Evolutionary conservation across 2,113 vertebrate genomes (phyloP).

Genomic region (Calonectris borealis): DNA sequence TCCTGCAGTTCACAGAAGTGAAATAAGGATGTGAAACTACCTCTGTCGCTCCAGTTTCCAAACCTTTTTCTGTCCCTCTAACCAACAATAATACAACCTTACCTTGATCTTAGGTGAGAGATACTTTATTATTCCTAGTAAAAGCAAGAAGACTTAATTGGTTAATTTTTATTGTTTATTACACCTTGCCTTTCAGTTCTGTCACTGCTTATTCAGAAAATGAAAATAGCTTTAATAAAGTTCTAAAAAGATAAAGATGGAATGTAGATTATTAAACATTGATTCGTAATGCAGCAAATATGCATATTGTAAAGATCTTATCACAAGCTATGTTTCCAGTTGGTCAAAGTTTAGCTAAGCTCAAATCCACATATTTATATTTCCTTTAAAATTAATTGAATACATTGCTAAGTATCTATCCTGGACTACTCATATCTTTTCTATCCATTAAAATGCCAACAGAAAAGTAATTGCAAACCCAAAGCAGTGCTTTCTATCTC

Average conservation of each 20-base stretch:
- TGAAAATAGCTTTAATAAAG: background rate
- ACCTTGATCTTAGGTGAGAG: background rate
- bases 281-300: background rate
- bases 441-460: background rate
- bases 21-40: background rate
- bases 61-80: background rate
- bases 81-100: background rate
- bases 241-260: background rate
- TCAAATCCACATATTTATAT: background rate
- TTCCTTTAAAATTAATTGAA: conserved; percentile 14
- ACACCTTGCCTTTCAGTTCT: background rate
- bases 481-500: background rate
- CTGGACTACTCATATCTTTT: background rate
- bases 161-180: background rate
- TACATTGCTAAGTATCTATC: background rate
- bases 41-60: background rate
- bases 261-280: background rate
- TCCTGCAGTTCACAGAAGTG: background rate
- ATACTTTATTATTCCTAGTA: background rate
- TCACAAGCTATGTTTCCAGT: background rate
- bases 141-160: background rate
- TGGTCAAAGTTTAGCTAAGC: background rate
- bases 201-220: background rate
- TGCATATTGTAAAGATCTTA: background rate
- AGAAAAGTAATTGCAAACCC: background rate